Base-by-base conservation (phyloP, 2,888 invertebrate genomes). In the Venustoraphidia nigricollis region DNA sequence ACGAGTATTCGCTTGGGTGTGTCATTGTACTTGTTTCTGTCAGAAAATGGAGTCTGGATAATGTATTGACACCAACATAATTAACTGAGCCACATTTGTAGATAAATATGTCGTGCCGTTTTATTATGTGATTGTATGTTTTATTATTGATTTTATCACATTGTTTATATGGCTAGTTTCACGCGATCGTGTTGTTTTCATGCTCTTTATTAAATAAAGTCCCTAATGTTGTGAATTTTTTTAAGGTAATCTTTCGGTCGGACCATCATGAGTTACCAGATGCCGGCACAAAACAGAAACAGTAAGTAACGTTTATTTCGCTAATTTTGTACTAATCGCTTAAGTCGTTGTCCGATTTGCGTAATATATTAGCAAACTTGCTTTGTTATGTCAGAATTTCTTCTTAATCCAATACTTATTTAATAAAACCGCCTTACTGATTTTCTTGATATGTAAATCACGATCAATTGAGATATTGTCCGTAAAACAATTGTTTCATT, bases 261-360 rank as follows among this genome's bases (percentile, higher is more conserved):
- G 69, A 71, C 71, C 77, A 80, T 73, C 77, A 88, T 88, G 88
- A 88, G 86, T 76, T 88, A 85, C 72, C 79, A 79, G 73, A 82
- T 86, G 78, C 82, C 83, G 62, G 74, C 79, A 54, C 87, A 86
- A 71, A 82, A 81, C 65, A 79, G 88, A 67, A 81, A 83, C 63
- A 86, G 88, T 88, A 73, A 84, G 86, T 83, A 59, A 45, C 51
- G 51, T 46, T 44, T 43, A 50, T 50, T 53, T 49, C 39, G 42
- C 34, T 36, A 34, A 36, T 47, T 48, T 9, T 10, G 34, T 48
- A n/a, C 38, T 45, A 34, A 44, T 9, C 27, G 27, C 27, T 27
- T 27, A 27, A 27, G 27, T 6, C 27, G 27, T 6, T 27, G 5
- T 27, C 27, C 27, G 27, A 27, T 27, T 27, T 27, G 3, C 6